A percentile compares a stretch with the other conserved stretches of the same genome.
These are phyloP conservation scores for Ganaspis sp. DNA, from an alignment of 1,140 invertebrate genomes.

Conservation along the genomic window DNA sequence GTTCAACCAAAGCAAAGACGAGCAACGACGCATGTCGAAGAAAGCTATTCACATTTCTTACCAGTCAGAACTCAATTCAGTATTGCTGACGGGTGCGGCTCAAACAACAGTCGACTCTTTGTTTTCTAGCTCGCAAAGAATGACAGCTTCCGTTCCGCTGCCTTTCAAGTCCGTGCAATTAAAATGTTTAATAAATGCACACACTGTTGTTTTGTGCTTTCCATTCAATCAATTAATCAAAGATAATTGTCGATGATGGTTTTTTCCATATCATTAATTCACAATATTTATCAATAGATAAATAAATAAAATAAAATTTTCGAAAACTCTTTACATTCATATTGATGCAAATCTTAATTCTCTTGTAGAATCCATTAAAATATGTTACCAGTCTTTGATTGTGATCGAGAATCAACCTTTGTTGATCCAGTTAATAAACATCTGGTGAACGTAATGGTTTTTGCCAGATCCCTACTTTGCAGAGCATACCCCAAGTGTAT, in stretches of 20 bases:
- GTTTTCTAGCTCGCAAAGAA: conserved; percentile 50
- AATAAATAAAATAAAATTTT: no score
- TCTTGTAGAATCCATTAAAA: not conserved
- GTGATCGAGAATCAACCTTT: not conserved
- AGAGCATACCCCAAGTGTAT: conserved; percentile 55
- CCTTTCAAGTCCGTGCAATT: conserved; percentile 42
- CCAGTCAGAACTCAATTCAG: not conserved
- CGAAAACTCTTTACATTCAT: no score
- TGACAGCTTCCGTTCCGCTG: conserved; percentile 56
- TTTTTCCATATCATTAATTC: no score
- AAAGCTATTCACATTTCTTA: not conserved
- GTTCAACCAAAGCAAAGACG: not conserved
- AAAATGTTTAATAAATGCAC: not conserved
- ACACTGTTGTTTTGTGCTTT: no score
- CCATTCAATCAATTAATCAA: not conserved
- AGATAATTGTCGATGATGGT: no score
- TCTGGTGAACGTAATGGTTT: conserved; percentile 54
- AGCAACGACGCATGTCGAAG: not conserved
- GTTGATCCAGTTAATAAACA: conserved; percentile 24
- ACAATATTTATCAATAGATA: no score
- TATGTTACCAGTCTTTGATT: not conserved
- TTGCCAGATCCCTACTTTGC: conserved; percentile 51
- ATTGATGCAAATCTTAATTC: not conserved
- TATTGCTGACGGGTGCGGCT: conserved; percentile 14
- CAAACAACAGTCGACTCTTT: conserved; percentile 39